A percentile compares a stretch with the other conserved stretches of the same genome.
phyloP scores from a whole-genome alignment of 2,888 invertebrate genomes.

The Pinctada fucata region DNA sequence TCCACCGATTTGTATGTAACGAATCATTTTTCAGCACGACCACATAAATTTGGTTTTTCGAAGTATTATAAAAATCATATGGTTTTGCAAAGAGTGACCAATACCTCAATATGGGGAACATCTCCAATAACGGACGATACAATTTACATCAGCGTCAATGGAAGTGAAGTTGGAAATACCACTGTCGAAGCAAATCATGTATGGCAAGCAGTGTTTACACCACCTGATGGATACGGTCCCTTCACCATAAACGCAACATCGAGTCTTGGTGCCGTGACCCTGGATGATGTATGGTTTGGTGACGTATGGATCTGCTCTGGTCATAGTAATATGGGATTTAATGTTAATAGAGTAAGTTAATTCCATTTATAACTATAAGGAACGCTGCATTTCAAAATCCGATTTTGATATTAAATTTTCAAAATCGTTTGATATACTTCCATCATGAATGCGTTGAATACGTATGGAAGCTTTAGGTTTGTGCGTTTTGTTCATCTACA shows the following conservation, averaged over 20 bases:
- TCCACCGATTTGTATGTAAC: not conserved
- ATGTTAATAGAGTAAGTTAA: not conserved
- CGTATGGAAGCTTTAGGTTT: too few species aligned
- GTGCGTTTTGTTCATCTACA: too few species aligned
- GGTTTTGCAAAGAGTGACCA: not conserved
- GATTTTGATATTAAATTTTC: too few species aligned
- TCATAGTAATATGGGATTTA: constrained; percentile 4
- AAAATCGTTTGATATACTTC: too few species aligned
- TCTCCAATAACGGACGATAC: not conserved
- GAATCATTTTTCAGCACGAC: not conserved
- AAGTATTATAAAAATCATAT: not conserved
- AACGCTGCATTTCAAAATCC: too few species aligned
- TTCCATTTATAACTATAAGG: too few species aligned
- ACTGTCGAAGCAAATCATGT: not conserved
- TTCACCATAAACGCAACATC: not conserved
- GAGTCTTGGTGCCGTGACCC: not conserved
- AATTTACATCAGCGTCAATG: not conserved
- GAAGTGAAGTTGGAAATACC: not conserved
- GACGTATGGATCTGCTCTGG: constrained; percentile 11
- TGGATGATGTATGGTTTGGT: constrained; percentile 1
- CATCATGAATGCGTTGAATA: too few species aligned
- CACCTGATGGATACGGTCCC: not conserved
- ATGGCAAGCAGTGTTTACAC: not conserved
- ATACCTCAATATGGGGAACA: not conserved
- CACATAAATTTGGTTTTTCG: not conserved